A percentile compares a stretch with the other conserved stretches of the same genome.
Conservation (phyloP, 2,888 invertebrate species). For the Anaspis maculata region DNA sequence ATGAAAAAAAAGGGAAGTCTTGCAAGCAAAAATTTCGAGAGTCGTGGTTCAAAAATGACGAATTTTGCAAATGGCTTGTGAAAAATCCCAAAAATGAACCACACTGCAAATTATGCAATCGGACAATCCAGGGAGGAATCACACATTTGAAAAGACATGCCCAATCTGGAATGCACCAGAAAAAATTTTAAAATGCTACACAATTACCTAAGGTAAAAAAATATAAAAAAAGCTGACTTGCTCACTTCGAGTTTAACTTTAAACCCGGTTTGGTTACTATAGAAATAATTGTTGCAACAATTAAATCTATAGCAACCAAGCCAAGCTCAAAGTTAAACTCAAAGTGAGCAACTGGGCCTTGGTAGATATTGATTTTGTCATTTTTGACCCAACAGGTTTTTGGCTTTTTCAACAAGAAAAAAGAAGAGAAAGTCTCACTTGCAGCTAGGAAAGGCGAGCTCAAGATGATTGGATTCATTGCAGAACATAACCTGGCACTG, state of each 20-base stretch:
- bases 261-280: no score
- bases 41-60: slow-evolving; percentile 1
- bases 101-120: slow-evolving; percentile 1
- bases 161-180: not conserved
- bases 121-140: not conserved
- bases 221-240: no score
- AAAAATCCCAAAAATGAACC: not conserved
- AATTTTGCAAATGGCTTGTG: not conserved
- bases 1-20: not conserved
- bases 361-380: no score
- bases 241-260: no score
- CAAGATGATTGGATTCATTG: not conserved
- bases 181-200: not conserved
- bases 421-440: not conserved
- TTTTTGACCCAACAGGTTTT: not conserved
- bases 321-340: no score
- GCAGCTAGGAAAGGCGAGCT: not conserved
- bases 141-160: slow-evolving; percentile 1
- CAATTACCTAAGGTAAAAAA: no score
- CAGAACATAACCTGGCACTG: slow-evolving; percentile 3
- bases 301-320: no score
- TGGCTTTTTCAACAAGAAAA: not conserved
- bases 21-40: not conserved
- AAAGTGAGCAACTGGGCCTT: no score
- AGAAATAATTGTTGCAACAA: no score